Evolutionary conservation across 2,797 vertebrate genomes (phyloP).

Genomic region (Brachymystax lenok): DNA sequence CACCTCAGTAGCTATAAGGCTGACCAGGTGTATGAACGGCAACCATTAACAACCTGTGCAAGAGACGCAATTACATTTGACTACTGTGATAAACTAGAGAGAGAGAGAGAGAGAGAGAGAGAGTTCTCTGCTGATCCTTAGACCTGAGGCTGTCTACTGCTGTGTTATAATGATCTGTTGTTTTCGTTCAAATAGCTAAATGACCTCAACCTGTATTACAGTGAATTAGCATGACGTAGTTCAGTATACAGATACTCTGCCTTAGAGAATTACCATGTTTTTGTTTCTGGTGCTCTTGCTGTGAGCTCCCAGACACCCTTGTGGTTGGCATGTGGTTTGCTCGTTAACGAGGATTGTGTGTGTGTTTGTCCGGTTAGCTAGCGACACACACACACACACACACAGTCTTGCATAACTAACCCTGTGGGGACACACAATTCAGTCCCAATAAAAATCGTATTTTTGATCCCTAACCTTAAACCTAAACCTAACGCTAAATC

Average conservation of each 20-base stretch:
- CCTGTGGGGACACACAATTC: no score
- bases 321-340: conserved; percentile 5
- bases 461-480: no score
- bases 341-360: not conserved
- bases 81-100: not conserved
- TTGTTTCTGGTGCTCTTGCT: conserved; percentile 1
- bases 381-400: no score
- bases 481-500: no score
- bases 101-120: conserved; percentile 15
- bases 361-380: no score
- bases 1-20: no score
- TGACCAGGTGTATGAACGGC: no score
- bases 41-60: no score
- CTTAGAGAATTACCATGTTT: not conserved
- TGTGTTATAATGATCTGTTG: not conserved
- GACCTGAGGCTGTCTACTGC: not conserved
- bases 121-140: not conserved
- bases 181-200: not conserved
- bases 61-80: no score
- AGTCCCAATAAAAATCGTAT: no score
- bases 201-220: not conserved
- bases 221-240: not conserved
- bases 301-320: not conserved
- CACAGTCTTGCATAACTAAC: no score
- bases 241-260: not conserved